phyloP scores from a whole-genome alignment of 1,140 invertebrate species.

The Chrysomallon squamiferum region DNA sequence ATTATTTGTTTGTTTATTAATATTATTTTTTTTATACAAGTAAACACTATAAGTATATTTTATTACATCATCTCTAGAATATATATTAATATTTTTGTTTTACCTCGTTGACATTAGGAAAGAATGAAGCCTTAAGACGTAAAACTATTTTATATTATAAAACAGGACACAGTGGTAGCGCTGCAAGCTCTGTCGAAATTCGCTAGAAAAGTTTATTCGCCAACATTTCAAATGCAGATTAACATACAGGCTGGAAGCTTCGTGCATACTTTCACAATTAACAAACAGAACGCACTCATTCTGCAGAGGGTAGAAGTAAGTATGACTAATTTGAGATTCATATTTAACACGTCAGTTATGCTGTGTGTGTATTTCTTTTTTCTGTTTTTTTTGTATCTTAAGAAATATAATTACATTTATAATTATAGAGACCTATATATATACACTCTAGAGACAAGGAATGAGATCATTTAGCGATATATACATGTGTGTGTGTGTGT shows the following conservation, averaged over 20 bases:
- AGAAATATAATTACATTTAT: too few relatives aligned
- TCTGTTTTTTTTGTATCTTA: too few relatives aligned
- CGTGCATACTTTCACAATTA: slow-evolving; percentile 12
- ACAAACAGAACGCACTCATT: slow-evolving; percentile 25
- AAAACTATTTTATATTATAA: not conserved
- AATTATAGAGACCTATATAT: too few relatives aligned
- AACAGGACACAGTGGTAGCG: slow-evolving; percentile 35
- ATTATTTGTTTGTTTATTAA: not conserved
- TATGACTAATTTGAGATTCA: too few relatives aligned
- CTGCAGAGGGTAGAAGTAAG: slow-evolving; percentile 20
- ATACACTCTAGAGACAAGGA: too few relatives aligned
- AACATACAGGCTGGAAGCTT: not conserved
- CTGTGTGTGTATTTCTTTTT: too few relatives aligned
- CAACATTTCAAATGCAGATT: not conserved
- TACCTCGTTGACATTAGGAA: not conserved
- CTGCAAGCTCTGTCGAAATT: slow-evolving; percentile 23
- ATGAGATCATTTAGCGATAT: too few relatives aligned
- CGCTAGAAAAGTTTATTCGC: slow-evolving; percentile 1
- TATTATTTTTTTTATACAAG: not conserved
- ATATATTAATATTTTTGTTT: not conserved
- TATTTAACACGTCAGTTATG: too few relatives aligned
- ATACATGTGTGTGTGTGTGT: too few relatives aligned
- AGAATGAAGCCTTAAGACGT: not conserved
- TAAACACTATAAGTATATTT: not conserved
- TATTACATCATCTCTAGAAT: not conserved